These are phyloP conservation scores for Cheilosia impressa DNA, from an alignment of 2,888 invertebrate species.

Conservation along the genomic window DNA sequence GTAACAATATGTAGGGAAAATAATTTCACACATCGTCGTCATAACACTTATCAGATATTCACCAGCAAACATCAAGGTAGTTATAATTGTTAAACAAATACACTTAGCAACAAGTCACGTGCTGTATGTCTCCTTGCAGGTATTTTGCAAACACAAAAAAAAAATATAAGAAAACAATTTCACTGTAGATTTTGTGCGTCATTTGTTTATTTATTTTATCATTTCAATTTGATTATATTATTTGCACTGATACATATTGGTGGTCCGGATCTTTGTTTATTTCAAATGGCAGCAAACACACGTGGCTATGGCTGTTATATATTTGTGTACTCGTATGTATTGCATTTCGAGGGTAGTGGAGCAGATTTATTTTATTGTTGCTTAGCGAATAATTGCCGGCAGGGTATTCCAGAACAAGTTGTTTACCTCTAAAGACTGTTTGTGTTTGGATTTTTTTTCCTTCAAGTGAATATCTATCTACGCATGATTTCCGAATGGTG, in stretches of 20 bases:
- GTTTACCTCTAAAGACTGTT: too few species aligned
- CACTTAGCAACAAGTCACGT: slow-evolving; percentile 46
- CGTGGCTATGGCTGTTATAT: neutral
- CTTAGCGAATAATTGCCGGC: too few species aligned
- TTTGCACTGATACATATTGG: slow-evolving; percentile 12
- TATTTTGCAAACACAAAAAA: neutral
- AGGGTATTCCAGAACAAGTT: too few species aligned
- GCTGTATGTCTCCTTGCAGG: slow-evolving; percentile 5
- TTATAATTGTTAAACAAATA: slow-evolving; percentile 56
- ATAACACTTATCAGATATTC: slow-evolving; percentile 42
- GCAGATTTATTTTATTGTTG: neutral
- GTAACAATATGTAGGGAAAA: slow-evolving; percentile 10
- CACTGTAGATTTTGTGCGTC: slow-evolving; percentile 36
- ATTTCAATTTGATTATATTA: slow-evolving; percentile 5
- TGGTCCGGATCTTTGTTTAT: slow-evolving; percentile 21
- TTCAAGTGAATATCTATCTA: too few species aligned
- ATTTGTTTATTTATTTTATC: slow-evolving; percentile 52
- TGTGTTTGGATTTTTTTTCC: too few species aligned
- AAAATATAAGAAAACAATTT: too few species aligned
- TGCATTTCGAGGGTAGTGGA: neutral
- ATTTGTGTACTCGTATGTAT: neutral
- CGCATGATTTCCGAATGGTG: too few species aligned
- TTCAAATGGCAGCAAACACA: neutral
- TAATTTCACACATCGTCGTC: neutral
- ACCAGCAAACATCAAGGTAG: slow-evolving; percentile 14